These are phyloP conservation scores for Ophiothrix spiculata DNA, from an alignment of 35 echinoderm and acorn worm species.

Conservation along the genomic window DNA sequence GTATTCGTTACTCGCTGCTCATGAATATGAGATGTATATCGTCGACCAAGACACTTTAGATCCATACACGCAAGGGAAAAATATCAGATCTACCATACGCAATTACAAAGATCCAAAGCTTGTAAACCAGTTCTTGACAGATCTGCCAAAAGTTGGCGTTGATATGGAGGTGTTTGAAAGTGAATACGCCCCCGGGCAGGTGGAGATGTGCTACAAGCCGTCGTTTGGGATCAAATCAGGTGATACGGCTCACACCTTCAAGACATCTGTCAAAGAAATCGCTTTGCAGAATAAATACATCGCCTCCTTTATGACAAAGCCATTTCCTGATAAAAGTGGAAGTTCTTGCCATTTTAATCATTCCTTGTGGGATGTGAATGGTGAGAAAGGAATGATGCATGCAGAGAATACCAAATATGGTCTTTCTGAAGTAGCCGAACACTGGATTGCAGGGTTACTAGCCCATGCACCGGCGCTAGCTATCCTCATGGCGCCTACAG, in stretches of 20 bases:
- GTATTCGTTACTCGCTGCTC: constrained; percentile 35
- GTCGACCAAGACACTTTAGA: constrained; percentile 49
- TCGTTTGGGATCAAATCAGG: constrained; percentile 56
- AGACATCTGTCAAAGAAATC: constrained; percentile 73
- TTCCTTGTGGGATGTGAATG: constrained; percentile 55
- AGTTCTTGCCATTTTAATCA: constrained; percentile 65
- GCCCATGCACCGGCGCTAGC: constrained; percentile 56
- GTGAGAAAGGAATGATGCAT: constrained; percentile 30
- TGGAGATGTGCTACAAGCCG: constrained; percentile 71
- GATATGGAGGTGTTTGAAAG: constrained; percentile 53
- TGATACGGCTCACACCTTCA: constrained; percentile 60
- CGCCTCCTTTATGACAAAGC: constrained; percentile 74
- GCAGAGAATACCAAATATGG: constrained; percentile 12
- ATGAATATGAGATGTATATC: constrained; percentile 80
- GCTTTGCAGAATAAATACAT: constrained; percentile 52
- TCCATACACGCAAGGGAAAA: constrained; percentile 31
- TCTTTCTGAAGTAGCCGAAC: constrained; percentile 49
- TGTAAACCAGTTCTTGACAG: constrained; percentile 26
- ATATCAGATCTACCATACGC: constrained; percentile 55
- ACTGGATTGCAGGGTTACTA: constrained; percentile 74
- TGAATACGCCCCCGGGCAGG: constrained; percentile 43
- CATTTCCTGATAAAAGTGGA: constrained; percentile 27
- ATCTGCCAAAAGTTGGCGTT: constrained; percentile 42
- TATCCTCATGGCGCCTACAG: constrained; percentile 55
- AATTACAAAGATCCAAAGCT: constrained; percentile 47